phyloP scores from a whole-genome alignment of 2,113 vertebrate genomes.

The Delphinus delphis region DNA sequence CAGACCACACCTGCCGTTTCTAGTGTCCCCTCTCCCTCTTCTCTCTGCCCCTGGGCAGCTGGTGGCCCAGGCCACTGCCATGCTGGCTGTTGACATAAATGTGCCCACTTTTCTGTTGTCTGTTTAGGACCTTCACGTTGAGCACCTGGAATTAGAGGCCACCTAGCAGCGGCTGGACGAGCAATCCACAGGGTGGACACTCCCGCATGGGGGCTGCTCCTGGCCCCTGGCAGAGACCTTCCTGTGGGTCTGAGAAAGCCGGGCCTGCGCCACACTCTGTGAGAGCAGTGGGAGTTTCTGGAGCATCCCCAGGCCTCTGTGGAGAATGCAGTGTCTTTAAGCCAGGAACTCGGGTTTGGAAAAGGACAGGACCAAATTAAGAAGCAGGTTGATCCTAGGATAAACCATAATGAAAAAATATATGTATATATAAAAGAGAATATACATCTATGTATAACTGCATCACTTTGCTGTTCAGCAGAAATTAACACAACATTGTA shows the following conservation, averaged over 20 bases:
- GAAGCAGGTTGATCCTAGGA: not conserved
- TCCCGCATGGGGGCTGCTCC: rapidly evolving
- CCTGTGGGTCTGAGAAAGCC: not conserved
- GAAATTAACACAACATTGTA: no score
- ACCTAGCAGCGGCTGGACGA: not conserved
- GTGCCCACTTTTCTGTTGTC: not conserved
- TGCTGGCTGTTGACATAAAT: not conserved
- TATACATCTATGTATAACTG: no score
- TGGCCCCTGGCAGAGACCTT: rapidly evolving
- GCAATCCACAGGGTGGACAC: no score
- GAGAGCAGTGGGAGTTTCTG: not conserved
- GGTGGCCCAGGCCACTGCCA: not conserved
- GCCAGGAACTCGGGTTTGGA: not conserved
- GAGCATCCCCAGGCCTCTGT: not conserved
- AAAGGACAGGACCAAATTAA: not conserved
- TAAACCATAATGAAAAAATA: not conserved
- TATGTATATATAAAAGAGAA: not conserved
- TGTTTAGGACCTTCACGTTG: not conserved
- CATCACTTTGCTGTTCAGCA: no score
- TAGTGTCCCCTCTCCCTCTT: not conserved
- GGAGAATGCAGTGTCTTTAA: not conserved
- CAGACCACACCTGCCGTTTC: no score
- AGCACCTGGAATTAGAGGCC: not conserved
- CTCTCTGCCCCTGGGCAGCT: no score
- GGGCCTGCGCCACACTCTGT: rapidly evolving